Base-by-base conservation (phyloP, 2,888 invertebrate species). In the Stegana nigrithorax region DNA sequence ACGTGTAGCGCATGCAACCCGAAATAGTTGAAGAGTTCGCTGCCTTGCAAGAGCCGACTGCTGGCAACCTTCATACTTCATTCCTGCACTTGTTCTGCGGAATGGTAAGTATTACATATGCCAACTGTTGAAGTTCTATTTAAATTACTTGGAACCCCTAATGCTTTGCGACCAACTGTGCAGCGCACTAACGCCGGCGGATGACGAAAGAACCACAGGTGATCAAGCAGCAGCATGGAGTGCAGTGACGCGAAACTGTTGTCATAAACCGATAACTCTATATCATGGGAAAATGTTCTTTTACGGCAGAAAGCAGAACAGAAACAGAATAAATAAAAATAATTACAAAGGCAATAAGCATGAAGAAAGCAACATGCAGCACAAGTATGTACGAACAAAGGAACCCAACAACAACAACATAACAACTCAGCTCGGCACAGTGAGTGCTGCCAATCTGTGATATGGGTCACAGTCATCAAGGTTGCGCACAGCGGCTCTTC, bases 171-270 rank as follows among this genome's bases (percentile, higher is more conserved):
- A 32, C 53, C 53, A 55, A 55, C 53, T 55, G 32, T 55, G 53
- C 32, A n/a, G n/a, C n/a, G 32, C n/a, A 21, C 53, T 36, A 55
- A 55, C 36, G 53, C 36, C 53, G 36, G 36, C 21, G 36, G 53
- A 36, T 14, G 5, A 53, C 50, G 60, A 60, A 51, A 64, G 59
- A 56, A 23, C 21, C 25, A 21, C 10, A 47, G 23, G 21, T 36
- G n/a, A 14, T 32, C 66, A 71, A 78, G 75, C 76, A 78, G 63
- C n/a, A n/a, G n/a, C n/a, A n/a, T n/a, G n/a, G n/a, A n/a, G 68
- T 68, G 74, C 81, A 77, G 68, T 75, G 81, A 81, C 74, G 81
- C 74, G 73, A 76, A 81, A 81, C 81, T 81, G 82, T 81, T 81
- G 82, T 81, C 81, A 82, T 80, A 78, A 73, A 73, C 69, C 66